Base-by-base conservation (phyloP, 2,797 vertebrate species). In the Lithobates pipiens region DNA sequence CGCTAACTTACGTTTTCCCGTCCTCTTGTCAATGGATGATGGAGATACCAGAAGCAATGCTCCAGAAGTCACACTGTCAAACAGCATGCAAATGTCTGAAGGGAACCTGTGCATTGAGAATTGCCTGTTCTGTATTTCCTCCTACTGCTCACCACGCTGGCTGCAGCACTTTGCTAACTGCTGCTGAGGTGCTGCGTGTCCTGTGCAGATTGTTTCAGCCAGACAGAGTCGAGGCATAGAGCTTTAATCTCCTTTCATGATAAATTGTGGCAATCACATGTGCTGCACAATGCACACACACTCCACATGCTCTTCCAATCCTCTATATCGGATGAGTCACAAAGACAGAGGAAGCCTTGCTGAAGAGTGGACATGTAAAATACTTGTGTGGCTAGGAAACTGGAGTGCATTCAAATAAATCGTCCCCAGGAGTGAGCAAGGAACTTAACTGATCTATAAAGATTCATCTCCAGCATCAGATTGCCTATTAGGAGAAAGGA, bases 1-100 rank as follows among this genome's bases (percentile, higher is more conserved):
- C 50, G 13, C 75, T 42, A 89, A 92, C 91, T 92, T 90, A 92
- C 87, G 39, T 86, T 89, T 90, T 80, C 82, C 63, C 77, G 88
- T 87, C 78, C 86, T 89, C 65, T 63, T 88, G 61, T 77, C 11
- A n/a, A 74, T 88, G 42, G 89, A 88, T 76, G 89, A 89, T 2
- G 87, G 85, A 84, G 79, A 76, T 68, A 86, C 87, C 82, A 21
- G 3, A 85, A 90, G 86, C 75, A 88, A 42, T 0, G 80, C 81
- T 80, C 88, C 89, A 84, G 77, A 76, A 76, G 36, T 36, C 70
- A 91, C 82, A 54, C 80, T 79, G 80, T 89, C 90, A 79, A 91
- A 84, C 23, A 88, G 70, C 86, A 81, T 0, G 36, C 81, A 82
- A 86, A 91, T 0, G 0, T 81, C 87, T 72, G 86, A 87, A 75